Conservation (phyloP, 2,113 vertebrate genomes). For the Chamaea fasciata region DNA sequence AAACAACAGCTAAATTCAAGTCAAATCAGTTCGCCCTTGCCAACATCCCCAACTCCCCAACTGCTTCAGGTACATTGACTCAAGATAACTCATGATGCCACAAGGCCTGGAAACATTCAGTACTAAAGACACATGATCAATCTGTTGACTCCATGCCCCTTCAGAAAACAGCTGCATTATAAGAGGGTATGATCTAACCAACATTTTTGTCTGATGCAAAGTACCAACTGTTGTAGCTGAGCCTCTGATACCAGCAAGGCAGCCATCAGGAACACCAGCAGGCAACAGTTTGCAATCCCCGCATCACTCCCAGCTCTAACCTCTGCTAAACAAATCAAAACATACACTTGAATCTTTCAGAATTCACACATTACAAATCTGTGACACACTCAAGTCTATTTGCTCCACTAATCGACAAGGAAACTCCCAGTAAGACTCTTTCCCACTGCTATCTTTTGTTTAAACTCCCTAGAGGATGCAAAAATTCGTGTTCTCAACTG, state of each 20-base stretch:
- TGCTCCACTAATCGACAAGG: neutral
- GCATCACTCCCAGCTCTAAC: neutral
- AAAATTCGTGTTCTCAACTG: neutral
- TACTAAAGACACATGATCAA: neutral
- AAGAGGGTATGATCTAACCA: neutral
- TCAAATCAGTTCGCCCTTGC: neutral
- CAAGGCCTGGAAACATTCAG: neutral
- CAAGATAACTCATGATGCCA: neutral
- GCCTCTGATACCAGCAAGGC: neutral
- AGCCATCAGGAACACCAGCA: neutral
- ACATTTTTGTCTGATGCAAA: neutral
- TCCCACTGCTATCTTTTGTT: neutral
- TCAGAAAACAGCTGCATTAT: neutral
- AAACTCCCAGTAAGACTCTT: neutral
- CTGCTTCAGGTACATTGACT: neutral
- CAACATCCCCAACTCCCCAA: neutral
- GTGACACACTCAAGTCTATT: neutral
- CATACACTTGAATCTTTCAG: neutral
- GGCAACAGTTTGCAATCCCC: neutral
- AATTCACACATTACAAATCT: neutral
- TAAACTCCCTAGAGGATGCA: neutral
- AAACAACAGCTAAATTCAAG: neutral
- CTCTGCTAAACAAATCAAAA: neutral
- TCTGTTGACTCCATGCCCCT: neutral
- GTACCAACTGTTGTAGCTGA: neutral